These are phyloP conservation scores for Hozukius guyotensis DNA, from an alignment of 2,797 vertebrate genomes.

Conservation along the genomic window DNA sequence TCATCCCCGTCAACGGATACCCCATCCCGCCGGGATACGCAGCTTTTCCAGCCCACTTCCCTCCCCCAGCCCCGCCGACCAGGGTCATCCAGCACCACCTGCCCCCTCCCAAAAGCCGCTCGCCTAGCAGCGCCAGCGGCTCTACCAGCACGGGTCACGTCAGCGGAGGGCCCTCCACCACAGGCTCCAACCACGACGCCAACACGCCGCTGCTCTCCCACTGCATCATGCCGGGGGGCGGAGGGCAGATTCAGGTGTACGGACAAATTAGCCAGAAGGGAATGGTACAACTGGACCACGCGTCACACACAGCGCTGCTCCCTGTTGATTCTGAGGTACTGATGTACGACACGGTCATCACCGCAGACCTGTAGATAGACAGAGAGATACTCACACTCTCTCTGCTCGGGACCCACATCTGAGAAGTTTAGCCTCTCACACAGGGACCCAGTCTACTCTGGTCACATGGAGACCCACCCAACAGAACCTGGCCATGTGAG, in stretches of 20 bases:
- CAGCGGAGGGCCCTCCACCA: conserved; percentile 92
- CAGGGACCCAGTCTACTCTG: conserved; percentile 30
- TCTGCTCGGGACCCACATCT: conserved; percentile 30
- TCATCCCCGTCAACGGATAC: conserved; percentile 96
- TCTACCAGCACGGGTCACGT: conserved; percentile 98
- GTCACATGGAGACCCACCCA: conserved; percentile 19
- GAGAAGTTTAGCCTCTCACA: conserved; percentile 26
- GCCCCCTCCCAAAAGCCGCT: conserved; percentile 97
- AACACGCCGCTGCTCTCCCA: conserved; percentile 96
- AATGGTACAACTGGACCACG: conserved; percentile 87
- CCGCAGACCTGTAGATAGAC: conserved; percentile 89
- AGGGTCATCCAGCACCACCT: conserved; percentile 96
- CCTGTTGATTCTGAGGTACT: conserved; percentile 86
- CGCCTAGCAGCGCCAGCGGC: conserved; percentile 97
- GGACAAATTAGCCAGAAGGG: conserved; percentile 91
- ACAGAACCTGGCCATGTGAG: conserved; percentile 23
- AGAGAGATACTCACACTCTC: not conserved
- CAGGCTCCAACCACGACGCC: conserved; percentile 97
- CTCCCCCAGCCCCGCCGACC: conserved; percentile 82
- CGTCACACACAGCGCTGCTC: conserved; percentile 90
- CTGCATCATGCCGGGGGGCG: conserved; percentile 86
- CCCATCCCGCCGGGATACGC: conserved; percentile 95
- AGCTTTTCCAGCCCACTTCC: conserved; percentile 93
- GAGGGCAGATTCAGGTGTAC: conserved; percentile 85
- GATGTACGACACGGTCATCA: conserved; percentile 93